Evolutionary conservation across 2,888 invertebrate genomes (phyloP), one percentile per base, ranked within the genome.

Genomic region (Ectemnius lituratus): DNA sequence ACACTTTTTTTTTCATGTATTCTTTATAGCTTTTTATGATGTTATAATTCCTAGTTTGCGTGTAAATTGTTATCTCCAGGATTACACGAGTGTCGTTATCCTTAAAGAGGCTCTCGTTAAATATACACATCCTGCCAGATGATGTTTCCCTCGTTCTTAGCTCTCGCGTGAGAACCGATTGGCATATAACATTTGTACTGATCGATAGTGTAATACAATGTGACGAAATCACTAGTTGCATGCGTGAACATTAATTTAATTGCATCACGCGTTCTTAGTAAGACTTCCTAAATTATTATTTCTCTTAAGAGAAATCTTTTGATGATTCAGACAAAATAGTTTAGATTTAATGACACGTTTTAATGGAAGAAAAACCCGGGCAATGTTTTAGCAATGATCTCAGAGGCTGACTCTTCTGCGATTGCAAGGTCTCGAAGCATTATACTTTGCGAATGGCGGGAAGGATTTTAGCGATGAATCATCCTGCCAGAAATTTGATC

Each of bases 81-180:
- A 73, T 77, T 69, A 69, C 73, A 72, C 79, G 81, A 81, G 72
- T 67, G 62, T 46, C 67, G 37, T 59, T 57, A 68, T 62, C 60
- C 14, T 56, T 52, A 6, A 46, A 14, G 45, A 28, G n/a, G 1
- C 37, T 37, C 27, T 23, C 3, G 14, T 37, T 23, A 3, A 46
- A 14, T 11, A 18, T 59, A 14, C 28, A 5, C 37, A 45, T 28
- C 23, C 46, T n/a, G 11, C 18, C 60, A 18, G 18, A 11, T 16
- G 13, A n/a, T 20, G 5, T 14, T 16, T 52, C 52, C 14, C 16
- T 52, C 52, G 14, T 1, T 52, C 23, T 2, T 23, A 3, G 23
- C 23, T 52, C 52, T 16, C 52, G 52, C 52, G 52, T 16, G 16
- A 52, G 52, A 52, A 14, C 16, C n/a, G 4, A 52, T 2, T 52